phyloP scores from a whole-genome alignment of 2,113 vertebrate species.

The Elaphurus davidianus region DNA sequence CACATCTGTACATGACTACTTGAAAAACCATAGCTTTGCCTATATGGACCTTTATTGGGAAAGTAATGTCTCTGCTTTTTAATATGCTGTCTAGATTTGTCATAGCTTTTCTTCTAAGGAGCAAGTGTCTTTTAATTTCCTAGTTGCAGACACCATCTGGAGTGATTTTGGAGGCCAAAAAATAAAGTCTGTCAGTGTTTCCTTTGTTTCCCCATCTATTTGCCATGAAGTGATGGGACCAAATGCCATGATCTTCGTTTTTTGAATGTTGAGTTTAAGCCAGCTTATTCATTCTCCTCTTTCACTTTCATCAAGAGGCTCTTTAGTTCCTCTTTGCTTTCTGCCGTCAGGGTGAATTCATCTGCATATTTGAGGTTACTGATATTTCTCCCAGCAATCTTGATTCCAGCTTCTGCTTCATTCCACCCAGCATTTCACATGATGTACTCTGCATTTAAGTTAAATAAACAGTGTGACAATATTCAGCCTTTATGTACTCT shows the following conservation, averaged over 20 bases:
- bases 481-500: background rate
- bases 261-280: background rate
- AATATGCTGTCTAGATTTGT: background rate
- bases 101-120: background rate
- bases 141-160: background rate
- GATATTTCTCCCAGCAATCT: background rate
- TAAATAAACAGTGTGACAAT: background rate
- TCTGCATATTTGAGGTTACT: background rate
- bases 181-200: background rate
- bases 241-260: background rate
- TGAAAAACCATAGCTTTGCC: background rate
- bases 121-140: background rate
- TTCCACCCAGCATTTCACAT: background rate
- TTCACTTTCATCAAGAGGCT: background rate
- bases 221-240: background rate
- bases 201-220: background rate
- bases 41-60: background rate
- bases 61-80: background rate
- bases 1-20: background rate
- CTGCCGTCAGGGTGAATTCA: background rate
- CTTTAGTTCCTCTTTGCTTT: background rate
- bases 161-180: background rate
- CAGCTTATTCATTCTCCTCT: background rate
- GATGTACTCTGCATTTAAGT: background rate
- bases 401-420: background rate